Evolutionary conservation across 1,140 invertebrate species (phyloP), one percentile per base, ranked within the genome.

Genomic region (Zaprionus davidi): DNA sequence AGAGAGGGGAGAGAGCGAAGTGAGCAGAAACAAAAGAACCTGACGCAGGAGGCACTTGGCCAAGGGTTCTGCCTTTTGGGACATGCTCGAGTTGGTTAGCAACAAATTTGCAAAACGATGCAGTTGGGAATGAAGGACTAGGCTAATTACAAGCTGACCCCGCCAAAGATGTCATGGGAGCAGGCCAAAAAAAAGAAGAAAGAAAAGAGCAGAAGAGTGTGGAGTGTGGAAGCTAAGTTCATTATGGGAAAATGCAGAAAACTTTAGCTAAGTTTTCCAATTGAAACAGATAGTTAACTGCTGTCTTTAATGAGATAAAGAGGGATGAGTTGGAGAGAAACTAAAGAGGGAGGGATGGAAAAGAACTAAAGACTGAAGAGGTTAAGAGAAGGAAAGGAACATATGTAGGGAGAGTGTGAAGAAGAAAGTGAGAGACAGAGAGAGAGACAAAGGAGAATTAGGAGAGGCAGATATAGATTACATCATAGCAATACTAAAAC

Each of bases 61-160:
- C 11, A 31, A n/a, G 38, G 6, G 22, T 28, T 11, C 15, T 7
- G 36, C 20, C 76, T 59, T n/a, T 1, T 53, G 68, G 64, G 81
- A 72, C 68, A 76, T 56, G 62, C 76, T 71, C 64, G 44, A 28
- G 15, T 64, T 31, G 65, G 9, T 38, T 34, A 59, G 63, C 67
- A 72, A 73, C 81, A 83, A 83, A 83, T 83, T 83, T 81, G 53
- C 55, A 55, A 67, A 71, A 66, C 63, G 49, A 49, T 66, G 41
- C 49, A 51, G 60, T 24, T 59, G 71, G 62, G 49, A 79, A 53
- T 69, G 64, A 65, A 71, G 51, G 34, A 79, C 80, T 58, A 46
- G 28, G 55, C 69, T 79, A 78, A 83, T 79, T 78, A 68, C 60
- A 60, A 64, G 41, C 57, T 69, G 55, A 76, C 44, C 53, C 67